Evolutionary conservation across 1,140 invertebrate genomes (phyloP), one percentile per base, ranked within the genome.

Genomic region (Oreohelix idahoensis): DNA sequence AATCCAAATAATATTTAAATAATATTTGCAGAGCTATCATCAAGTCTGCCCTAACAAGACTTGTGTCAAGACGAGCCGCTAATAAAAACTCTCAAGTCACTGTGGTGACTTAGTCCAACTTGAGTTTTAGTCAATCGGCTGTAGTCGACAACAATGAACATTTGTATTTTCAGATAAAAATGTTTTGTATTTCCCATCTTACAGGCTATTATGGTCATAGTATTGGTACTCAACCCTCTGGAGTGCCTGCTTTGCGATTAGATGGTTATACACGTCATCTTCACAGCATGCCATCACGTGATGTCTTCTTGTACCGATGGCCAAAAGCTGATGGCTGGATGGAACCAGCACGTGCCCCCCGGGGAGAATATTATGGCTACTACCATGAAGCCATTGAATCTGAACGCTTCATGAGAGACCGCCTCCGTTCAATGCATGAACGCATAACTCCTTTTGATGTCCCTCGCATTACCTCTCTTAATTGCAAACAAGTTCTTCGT

Each of bases 331-430:
- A 90, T 45, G 81, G 84, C 15, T 89, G 87, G 85, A 81, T 85
- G 0, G 87, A 87, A 15, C 84, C 89, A 23, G 79, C 86, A 29
- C 81, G 89, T 35, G 82, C 86, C 13, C 84, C 85, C 5, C 79
- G 90, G 15, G 89, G 90, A 23, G 87, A 89, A 35, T 91, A 91
- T 79, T 91, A 91, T 78, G 90, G 90, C 23, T 82, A 82, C 29
- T 82, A 82, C 29, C 80, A 82, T 51, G 80, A 82, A 35, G 80
- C 80, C 29, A 15, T 82, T 13, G 80, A 82, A 45, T 69, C 80
- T 17, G 80, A 82, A 51, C 58, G 71, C 11, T 82, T 82, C 51
- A 82, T 75, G 80, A 51, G 80, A 58, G 38, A 75, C 45, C 35
- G 80, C 17, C 71, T 82, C 4, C 42, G 49, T 35, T 49, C 80